Evolutionary conservation across 2,888 invertebrate genomes (phyloP), one percentile per base, ranked within the genome.

Genomic region (Lissocephala sabroskyi): DNA sequence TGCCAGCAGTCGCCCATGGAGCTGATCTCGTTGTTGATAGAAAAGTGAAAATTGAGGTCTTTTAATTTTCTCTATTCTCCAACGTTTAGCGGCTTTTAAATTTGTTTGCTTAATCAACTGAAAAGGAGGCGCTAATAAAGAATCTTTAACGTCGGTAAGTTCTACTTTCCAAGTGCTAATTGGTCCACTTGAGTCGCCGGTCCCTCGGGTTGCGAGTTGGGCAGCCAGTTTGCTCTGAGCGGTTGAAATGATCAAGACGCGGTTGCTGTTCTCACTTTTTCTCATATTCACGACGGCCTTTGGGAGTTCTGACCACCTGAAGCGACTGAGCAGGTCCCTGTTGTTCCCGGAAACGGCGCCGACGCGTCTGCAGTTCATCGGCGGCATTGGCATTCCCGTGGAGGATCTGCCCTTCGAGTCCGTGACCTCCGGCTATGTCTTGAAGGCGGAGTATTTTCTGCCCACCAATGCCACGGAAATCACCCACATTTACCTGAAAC

Each of bases 371-470:
- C 74, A 81, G 67, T 71, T 81, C 23, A 80, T 81, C 53, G 78
- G 73, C 16, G 82, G 81, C 19, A 65, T 82, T 41, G 81, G 81
- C 29, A 79, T 82, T 46, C 82, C 82, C 1, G 67, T 81, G 7
- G 78, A 74, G 29, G 62, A 77, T 30, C 54, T 80, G 35, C 46
- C 55, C 9, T 65, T 52, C 45, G 80, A 82, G 54, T 74, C 79
- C 2, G 59, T 81, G 9, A 77, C 80, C 1, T 64, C 75, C 1
- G 81, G 81, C 3, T 79, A 79, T 51, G 79, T 79, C 2, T 50
- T 80, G 0, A 77, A 79, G 54, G 73, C 76, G 10, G 76, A 80
- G 56, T 80, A 79, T 41, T 77, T 79, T 50, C 51, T 80, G 33
- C 80, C 80, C 2, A 68, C 62, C 41, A 66, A 59, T 29, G 70